These are phyloP conservation scores for Trichogramma dendrolimi DNA, from an alignment of 2,888 invertebrate genomes.

Conservation along the genomic window DNA sequence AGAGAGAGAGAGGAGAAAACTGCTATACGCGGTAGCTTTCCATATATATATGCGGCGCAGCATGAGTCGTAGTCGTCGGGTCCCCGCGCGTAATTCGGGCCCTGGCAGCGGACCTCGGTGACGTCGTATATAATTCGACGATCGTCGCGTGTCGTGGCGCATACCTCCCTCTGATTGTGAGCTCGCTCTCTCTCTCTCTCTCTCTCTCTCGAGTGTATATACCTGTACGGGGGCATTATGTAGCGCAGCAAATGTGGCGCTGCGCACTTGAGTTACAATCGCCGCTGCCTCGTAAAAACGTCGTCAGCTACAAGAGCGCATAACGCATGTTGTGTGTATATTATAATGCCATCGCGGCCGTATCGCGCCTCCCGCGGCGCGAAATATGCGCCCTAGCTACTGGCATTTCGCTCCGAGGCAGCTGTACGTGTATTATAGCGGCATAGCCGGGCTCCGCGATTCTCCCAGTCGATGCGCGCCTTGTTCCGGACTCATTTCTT, in stretches of 20 bases:
- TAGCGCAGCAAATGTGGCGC: slow-evolving; percentile 37
- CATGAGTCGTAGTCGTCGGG: not conserved
- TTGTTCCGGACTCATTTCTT: too few relatives aligned
- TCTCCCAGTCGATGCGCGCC: too few relatives aligned
- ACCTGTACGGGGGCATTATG: slow-evolving; percentile 8
- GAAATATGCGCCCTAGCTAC: not conserved
- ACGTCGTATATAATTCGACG: not conserved
- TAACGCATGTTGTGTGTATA: slow-evolving; percentile 39
- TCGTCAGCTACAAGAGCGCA: slow-evolving; percentile 39
- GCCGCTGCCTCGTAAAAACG: slow-evolving; percentile 46
- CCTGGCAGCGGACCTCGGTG: not conserved
- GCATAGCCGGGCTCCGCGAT: too few relatives aligned
- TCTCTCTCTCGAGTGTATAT: slow-evolving; percentile 8
- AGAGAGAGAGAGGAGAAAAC: too few relatives aligned
- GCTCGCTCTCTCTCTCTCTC: not conserved
- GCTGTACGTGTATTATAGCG: not conserved
- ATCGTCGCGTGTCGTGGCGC: too few relatives aligned
- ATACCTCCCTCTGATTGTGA: slow-evolving; percentile 24
- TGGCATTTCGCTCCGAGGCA: not conserved
- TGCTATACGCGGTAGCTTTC: too few relatives aligned
- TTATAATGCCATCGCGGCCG: slow-evolving; percentile 21
- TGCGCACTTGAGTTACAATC: slow-evolving; percentile 47
- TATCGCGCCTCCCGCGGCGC: slow-evolving; percentile 20
- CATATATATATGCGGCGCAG: not conserved
- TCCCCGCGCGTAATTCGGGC: too few relatives aligned